Percentiles rank a stretch among this genome's conserved stretches.
These are phyloP conservation scores for Callithrix jacchus DNA, from an alignment of 2,113 vertebrate genomes.

Conservation along the genomic window DNA sequence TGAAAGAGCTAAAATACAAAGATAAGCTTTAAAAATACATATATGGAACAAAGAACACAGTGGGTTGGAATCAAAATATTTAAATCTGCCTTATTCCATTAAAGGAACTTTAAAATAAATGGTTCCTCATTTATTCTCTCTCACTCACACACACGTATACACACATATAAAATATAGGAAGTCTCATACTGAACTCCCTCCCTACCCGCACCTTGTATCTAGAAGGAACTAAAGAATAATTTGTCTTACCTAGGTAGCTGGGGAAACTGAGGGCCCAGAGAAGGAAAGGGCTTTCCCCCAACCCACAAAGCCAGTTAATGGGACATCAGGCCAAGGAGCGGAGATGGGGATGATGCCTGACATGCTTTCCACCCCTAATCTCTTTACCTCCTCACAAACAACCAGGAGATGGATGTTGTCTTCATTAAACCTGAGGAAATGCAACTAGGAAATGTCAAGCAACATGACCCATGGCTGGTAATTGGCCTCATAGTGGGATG, in stretches of 20 bases:
- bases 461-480: neutral
- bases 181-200: neutral
- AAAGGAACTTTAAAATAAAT: constrained; percentile 11
- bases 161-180: neutral
- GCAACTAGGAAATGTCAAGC: neutral
- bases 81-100: constrained; percentile 58
- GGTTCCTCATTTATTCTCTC: neutral
- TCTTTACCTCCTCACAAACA: neutral
- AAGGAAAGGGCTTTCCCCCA: neutral
- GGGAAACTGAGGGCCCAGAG: neutral
- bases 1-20: constrained; percentile 62
- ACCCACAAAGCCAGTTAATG: neutral
- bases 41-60: constrained; percentile 36
- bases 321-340: neutral
- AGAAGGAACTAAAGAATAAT: neutral
- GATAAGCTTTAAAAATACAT: constrained; percentile 59
- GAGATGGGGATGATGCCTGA: neutral
- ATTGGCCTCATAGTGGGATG: neutral
- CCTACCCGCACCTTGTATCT: neutral
- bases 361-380: neutral
- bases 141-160: too few species aligned
- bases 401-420: neutral
- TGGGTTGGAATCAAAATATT: constrained; percentile 63
- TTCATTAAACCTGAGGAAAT: neutral
- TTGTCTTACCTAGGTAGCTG: neutral